A percentile compares a stretch with the other conserved stretches of the same genome.
Conservation (phyloP, 2,113 vertebrate genomes). For the Colaptes auratus region DNA sequence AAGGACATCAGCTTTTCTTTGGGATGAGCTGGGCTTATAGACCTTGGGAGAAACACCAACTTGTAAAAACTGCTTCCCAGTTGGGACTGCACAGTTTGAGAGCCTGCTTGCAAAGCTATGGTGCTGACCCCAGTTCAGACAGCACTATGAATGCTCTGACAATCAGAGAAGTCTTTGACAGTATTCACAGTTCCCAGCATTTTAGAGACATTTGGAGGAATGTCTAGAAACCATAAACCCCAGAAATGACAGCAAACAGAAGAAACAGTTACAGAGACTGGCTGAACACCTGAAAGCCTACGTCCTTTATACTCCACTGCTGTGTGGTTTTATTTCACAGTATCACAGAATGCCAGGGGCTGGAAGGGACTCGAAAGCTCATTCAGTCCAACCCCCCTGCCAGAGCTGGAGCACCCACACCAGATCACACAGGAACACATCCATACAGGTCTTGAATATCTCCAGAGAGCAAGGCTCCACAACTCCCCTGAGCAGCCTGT, state of each 20-base stretch:
- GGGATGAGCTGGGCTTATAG: background rate
- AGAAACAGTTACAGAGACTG: background rate
- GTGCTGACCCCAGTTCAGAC: background rate
- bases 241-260: background rate
- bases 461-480: too few relatives aligned
- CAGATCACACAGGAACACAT: too few relatives aligned
- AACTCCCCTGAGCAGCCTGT: too few relatives aligned
- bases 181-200: background rate
- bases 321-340: background rate
- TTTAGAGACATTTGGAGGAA: background rate
- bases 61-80: background rate
- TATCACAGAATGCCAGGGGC: too few relatives aligned
- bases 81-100: background rate
- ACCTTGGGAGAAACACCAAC: background rate
- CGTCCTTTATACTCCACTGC: background rate
- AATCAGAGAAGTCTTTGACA: background rate
- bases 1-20: background rate
- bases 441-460: too few relatives aligned
- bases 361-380: too few relatives aligned
- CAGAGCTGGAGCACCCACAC: too few relatives aligned
- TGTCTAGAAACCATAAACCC: background rate
- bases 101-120: background rate
- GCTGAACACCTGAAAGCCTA: background rate
- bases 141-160: rapidly evolving
- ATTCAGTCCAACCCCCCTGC: too few relatives aligned